Base-by-base conservation (phyloP, 35 echinoderm and acorn worm genomes). In the Eucidaris tribuloides region DNA sequence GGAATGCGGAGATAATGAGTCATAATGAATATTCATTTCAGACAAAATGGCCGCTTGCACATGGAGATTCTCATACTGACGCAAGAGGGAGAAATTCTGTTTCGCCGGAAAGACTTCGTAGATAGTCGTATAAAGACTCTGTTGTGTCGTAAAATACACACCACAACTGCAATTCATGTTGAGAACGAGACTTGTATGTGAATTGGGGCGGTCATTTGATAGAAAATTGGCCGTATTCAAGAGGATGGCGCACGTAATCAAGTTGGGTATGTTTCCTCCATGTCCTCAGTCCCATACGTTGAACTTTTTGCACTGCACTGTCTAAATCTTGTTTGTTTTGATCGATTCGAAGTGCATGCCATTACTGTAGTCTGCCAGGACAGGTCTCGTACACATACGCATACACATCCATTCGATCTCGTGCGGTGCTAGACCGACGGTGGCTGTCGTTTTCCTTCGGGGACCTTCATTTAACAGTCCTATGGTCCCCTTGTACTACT, bases 1-100 rank as follows among this genome's bases (percentile, higher is more conserved):
- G 80, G 80, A 83, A 83, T 83, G 80, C 60, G 11, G 27, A 45
- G 30, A 34, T 83, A 64, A 83, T 83, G 58, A 83, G 59, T 33
- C 60, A 83, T 83, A 9, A 65, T 83, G 59, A 83, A 83, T 83
- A 74, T 41, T 43, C 61, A 64, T n/a, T n/a, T 32, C 57, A 23
- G 2, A 7, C 61, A 64, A 64, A 19, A 32, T 64, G 61, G 29
- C 61, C 28, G 61, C 29, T 27, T 64, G 56, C 56, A 59, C 0
- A 0, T n/a, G n/a, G 56, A 20, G 30, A 24, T 59, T 59, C 18
- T 59, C 1, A 24, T 24, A 28, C 5, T 59, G 56, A 64, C 22
- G 61, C 61, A 64, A 64, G 61, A 52, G 48, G 48, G 48, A 52
- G 48, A 11, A 52, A n/a, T 52, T 52, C 9, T 52, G 9, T 52